phyloP scores from a whole-genome alignment of 2,113 vertebrate species.

The Strigops habroptila region DNA sequence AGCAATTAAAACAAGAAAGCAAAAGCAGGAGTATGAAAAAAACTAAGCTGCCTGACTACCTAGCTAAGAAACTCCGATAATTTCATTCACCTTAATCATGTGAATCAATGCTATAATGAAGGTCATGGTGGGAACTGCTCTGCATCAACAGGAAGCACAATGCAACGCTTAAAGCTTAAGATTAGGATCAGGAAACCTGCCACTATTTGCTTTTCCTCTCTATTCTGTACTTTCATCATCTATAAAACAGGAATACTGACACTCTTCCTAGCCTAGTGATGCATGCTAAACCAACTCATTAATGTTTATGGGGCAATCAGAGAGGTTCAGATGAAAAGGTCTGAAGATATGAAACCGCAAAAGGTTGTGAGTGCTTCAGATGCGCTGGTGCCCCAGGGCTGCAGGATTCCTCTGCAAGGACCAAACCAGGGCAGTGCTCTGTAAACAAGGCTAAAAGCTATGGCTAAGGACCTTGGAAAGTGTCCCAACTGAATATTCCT shows the following conservation, averaged over 20 bases:
- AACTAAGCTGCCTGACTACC: background rate
- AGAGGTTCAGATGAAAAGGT: background rate
- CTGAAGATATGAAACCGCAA: background rate
- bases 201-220: background rate
- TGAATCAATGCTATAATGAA: background rate
- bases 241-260: background rate
- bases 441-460: background rate
- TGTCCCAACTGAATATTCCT: fast-evolving
- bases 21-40: background rate
- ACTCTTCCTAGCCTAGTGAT: background rate
- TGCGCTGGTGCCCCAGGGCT: background rate
- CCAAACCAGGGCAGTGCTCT: background rate
- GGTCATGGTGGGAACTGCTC: background rate
- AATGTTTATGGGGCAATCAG: background rate
- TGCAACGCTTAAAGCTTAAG: background rate
- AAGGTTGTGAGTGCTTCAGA: background rate
- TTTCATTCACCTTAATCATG: background rate
- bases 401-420: background rate
- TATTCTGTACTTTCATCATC: background rate
- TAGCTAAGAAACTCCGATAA: background rate
- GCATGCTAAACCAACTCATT: background rate
- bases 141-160: background rate
- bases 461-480: background rate
- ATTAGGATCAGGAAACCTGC: background rate
- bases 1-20: background rate